phyloP scores from a whole-genome alignment of 2,888 invertebrate species.

The Hydraecia micacea region DNA sequence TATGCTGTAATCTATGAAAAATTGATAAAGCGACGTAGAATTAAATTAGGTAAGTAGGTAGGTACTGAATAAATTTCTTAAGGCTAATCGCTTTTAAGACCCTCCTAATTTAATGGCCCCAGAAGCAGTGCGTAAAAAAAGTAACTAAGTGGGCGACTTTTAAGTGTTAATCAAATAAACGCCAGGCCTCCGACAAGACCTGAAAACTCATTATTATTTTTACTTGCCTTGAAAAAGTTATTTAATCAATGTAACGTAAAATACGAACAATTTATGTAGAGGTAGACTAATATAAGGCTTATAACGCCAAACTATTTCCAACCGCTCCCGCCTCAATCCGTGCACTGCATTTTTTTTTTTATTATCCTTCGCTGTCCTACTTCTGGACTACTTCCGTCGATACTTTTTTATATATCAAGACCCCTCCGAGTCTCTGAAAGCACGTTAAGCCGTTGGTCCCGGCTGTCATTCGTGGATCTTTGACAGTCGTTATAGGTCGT shows the following conservation, averaged over 20 bases:
- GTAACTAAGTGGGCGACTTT: not conserved
- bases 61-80: not conserved
- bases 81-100: not conserved
- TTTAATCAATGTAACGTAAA: not conserved
- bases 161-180: slow-evolving; percentile 26
- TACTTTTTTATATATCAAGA: no score
- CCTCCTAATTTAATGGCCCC: slow-evolving; percentile 13
- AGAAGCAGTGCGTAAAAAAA: slow-evolving; percentile 10
- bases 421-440: no score
- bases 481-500: no score
- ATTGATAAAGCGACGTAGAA: not conserved
- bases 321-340: no score
- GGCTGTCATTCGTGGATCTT: no score
- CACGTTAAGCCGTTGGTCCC: no score
- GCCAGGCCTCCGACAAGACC: not conserved
- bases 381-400: no score
- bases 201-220: not conserved
- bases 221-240: not conserved
- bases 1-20: not conserved
- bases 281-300: not conserved
- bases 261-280: not conserved
- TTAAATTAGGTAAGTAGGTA: not conserved
- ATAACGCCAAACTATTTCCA: not conserved
- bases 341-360: not conserved
- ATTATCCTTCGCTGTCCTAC: no score